phyloP scores from a whole-genome alignment of 1,140 invertebrate genomes.

The Apolygus lucorum region DNA sequence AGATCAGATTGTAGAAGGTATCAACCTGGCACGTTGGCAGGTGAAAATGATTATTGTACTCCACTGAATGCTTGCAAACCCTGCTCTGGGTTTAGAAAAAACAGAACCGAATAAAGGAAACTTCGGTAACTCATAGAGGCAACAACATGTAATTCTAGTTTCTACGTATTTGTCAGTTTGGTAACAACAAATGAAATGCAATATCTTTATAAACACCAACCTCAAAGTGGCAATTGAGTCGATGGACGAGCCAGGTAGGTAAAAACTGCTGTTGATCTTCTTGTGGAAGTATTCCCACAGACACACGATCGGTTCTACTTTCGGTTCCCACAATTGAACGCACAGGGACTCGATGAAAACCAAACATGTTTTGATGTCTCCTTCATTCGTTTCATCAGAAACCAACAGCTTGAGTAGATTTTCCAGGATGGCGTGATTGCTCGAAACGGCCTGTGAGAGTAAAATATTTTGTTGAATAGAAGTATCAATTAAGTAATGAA shows the following conservation, averaged over 20 bases:
- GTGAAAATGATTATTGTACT: too few relatives aligned
- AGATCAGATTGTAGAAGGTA: too few relatives aligned
- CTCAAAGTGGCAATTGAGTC: conserved; percentile 41
- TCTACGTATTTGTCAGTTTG: too few relatives aligned
- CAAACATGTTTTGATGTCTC: conserved; percentile 40
- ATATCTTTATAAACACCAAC: too few relatives aligned
- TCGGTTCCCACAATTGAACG: conserved; percentile 41
- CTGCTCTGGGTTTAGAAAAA: too few relatives aligned
- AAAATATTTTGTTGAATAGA: neutral
- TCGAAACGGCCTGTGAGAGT: conserved; percentile 23
- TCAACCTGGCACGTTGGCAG: too few relatives aligned
- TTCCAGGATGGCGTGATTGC: conserved; percentile 35
- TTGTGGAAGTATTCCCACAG: conserved; percentile 45
- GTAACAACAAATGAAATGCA: too few relatives aligned
- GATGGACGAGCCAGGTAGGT: conserved; percentile 39
- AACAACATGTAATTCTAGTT: too few relatives aligned
- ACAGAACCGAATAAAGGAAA: too few relatives aligned
- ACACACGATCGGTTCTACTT: conserved; percentile 39
- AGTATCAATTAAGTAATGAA: too few relatives aligned
- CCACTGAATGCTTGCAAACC: too few relatives aligned
- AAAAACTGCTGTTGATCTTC: conserved; percentile 41
- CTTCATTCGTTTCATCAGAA: conserved; percentile 40
- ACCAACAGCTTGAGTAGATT: conserved; percentile 40
- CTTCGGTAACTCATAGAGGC: too few relatives aligned
- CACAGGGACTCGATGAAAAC: conserved; percentile 38